Evolutionary conservation across 2,888 invertebrate species (phyloP).

Genomic region (Caenorhabditis parvicauda): DNA sequence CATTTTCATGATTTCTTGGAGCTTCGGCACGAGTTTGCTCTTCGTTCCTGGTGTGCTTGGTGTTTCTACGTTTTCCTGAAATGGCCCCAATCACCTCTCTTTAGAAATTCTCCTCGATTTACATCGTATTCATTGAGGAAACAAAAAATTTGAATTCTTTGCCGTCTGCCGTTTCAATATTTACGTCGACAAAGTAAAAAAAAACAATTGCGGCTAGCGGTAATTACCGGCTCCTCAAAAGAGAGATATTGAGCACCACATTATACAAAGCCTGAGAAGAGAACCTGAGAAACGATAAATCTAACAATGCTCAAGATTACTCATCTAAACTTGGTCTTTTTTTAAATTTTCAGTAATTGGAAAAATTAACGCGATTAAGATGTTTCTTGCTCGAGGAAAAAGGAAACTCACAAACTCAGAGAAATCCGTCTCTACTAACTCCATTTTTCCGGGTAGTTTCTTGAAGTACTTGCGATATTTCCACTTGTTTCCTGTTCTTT

Average conservation of each 20-base stretch:
- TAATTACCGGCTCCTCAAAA: too few species aligned
- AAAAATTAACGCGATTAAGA: too few species aligned
- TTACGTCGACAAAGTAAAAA: too few species aligned
- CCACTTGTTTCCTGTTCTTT: constrained; percentile 84
- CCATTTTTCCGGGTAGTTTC: constrained; percentile 75
- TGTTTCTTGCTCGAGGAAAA: too few species aligned
- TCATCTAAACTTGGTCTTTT: background rate
- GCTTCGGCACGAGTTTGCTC: constrained; percentile 72
- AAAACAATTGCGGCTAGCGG: too few species aligned
- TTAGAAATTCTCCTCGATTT: background rate
- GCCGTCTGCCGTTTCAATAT: too few species aligned
- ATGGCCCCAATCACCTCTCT: constrained; percentile 1
- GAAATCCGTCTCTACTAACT: constrained; percentile 86
- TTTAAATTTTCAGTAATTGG: too few species aligned
- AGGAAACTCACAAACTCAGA: constrained; percentile 58
- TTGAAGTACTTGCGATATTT: constrained; percentile 71
- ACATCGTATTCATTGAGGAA: background rate
- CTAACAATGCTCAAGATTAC: too few species aligned
- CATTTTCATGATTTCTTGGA: constrained; percentile 80
- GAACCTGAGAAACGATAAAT: too few species aligned
- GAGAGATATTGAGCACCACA: too few species aligned
- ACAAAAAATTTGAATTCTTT: too few species aligned
- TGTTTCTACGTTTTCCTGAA: constrained; percentile 5
- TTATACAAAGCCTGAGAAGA: too few species aligned
- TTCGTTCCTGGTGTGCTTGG: constrained; percentile 57